Conservation (phyloP, 2,113 vertebrate genomes). For the Ceratotherium simum region DNA sequence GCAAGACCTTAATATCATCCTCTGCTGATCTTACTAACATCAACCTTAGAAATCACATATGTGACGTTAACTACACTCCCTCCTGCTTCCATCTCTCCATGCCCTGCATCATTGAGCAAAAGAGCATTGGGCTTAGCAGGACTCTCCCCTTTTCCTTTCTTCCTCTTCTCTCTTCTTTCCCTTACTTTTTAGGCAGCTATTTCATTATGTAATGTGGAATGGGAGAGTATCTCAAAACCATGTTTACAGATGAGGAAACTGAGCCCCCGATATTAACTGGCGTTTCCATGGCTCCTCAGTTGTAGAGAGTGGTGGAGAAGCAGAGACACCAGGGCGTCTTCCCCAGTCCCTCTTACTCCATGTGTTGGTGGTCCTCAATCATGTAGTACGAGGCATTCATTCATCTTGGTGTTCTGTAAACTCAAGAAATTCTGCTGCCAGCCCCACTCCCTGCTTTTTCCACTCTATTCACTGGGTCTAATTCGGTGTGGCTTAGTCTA, state of each 20-base stretch:
- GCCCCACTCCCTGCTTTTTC: background rate
- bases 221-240: background rate
- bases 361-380: background rate
- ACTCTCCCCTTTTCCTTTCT: too few relatives aligned
- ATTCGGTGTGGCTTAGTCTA: background rate
- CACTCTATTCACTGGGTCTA: background rate
- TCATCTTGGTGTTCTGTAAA: background rate
- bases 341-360: background rate
- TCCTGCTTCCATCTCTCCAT: too few relatives aligned
- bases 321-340: background rate
- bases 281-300: rapidly evolving
- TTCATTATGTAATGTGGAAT: background rate
- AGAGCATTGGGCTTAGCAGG: background rate
- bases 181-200: background rate
- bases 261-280: background rate
- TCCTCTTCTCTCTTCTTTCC: background rate
- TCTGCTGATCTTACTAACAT: background rate
- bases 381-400: background rate
- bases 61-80: background rate
- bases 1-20: background rate
- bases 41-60: background rate
- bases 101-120: background rate
- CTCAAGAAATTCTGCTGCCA: background rate
- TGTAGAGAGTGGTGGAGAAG: too few relatives aligned
- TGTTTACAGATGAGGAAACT: background rate